Percentiles rank a stretch among this genome's conserved stretches.
phyloP scores from a whole-genome alignment of 2,797 vertebrate species.

The Rhadinocentrus ornatus region DNA sequence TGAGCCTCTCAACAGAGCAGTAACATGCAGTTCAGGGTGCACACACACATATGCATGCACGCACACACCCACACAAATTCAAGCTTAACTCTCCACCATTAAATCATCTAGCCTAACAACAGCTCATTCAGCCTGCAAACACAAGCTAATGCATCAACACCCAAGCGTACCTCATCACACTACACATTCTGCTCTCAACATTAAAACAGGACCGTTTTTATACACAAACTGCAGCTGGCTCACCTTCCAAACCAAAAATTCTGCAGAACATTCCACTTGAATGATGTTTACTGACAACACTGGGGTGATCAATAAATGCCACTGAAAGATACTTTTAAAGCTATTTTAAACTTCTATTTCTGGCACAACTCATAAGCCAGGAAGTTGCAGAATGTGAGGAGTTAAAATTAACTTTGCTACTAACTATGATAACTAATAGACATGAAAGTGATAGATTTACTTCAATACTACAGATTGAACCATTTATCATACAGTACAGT shows the following conservation, averaged over 20 bases:
- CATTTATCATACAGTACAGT: background rate
- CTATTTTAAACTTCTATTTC: conserved; percentile 29
- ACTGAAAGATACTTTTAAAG: conserved; percentile 30
- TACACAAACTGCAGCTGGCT: conserved; percentile 28
- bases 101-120: conserved; percentile 39
- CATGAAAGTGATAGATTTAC: background rate
- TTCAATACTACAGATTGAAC: background rate
- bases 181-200: conserved; percentile 26
- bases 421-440: background rate
- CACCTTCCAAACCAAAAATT: background rate
- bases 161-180: conserved; percentile 28
- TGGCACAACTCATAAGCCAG: background rate
- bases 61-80: no score
- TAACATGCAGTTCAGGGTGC: conserved; percentile 30
- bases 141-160: conserved; percentile 34
- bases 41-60: background rate
- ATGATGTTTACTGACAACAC: conserved; percentile 37
- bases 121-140: conserved; percentile 31
- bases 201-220: conserved; percentile 32
- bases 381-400: background rate
- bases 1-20: conserved; percentile 55
- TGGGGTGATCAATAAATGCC: conserved; percentile 54
- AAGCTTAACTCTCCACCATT: conserved; percentile 17
- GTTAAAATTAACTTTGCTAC: background rate
- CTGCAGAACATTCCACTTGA: conserved; percentile 23